Conservation (phyloP, 2,797 vertebrate genomes). For the Rhadinocentrus ornatus region DNA sequence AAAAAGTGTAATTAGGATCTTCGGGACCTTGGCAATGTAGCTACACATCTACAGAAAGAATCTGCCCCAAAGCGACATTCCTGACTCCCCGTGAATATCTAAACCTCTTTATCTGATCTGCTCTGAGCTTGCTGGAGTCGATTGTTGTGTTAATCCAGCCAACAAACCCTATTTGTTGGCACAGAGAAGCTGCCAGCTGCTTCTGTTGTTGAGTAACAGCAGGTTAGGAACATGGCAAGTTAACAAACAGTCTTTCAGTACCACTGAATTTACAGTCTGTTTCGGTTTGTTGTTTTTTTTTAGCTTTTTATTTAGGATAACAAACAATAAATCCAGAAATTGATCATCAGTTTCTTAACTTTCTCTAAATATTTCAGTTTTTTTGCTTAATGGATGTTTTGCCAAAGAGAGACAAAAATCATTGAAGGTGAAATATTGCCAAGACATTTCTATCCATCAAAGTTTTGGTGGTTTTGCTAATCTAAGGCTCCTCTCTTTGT, state of each 20-base stretch:
- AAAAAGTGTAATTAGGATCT: neutral
- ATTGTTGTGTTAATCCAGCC: neutral
- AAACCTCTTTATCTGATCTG: neutral
- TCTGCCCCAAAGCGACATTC: neutral
- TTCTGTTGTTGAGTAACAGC: neutral
- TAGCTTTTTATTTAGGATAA: neutral
- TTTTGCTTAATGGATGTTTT: neutral
- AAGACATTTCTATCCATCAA: no score
- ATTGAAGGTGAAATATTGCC: no score
- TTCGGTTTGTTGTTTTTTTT: neutral
- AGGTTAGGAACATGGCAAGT: neutral
- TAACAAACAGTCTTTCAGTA: neutral
- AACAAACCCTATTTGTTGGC: constrained; percentile 1
- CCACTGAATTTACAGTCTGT: neutral
- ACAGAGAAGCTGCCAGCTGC: neutral
- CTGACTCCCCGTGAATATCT: neutral
- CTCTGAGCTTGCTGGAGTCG: neutral
- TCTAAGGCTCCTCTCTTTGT: no score
- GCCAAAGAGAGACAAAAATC: no score
- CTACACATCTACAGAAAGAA: neutral
- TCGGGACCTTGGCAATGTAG: neutral
- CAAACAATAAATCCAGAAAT: neutral
- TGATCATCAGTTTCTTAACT: neutral
- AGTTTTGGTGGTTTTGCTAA: no score
- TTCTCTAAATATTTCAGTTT: neutral